Conservation (phyloP, 2,888 invertebrate species). For the Trachelus iudaicus region DNA sequence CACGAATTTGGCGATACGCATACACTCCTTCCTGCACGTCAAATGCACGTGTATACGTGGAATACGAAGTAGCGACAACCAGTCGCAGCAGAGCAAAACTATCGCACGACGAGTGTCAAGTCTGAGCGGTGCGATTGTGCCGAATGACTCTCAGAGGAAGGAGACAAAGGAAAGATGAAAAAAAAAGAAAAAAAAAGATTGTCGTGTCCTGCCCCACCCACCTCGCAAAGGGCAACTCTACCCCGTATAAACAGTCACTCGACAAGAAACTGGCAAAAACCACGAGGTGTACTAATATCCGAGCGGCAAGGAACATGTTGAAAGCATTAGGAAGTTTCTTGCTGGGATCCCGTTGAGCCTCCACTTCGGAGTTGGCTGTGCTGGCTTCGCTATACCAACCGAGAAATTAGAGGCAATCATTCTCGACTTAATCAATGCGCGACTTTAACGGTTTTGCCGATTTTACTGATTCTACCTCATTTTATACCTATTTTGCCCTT, state of each 20-base stretch:
- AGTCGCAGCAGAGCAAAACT: too few species aligned
- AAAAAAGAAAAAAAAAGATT: background rate
- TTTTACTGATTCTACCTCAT: slow-evolving; percentile 16
- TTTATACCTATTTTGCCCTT: slow-evolving; percentile 22
- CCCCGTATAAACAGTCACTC: background rate
- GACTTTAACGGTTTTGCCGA: slow-evolving; percentile 43
- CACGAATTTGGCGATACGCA: too few species aligned
- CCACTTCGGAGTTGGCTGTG: slow-evolving; percentile 10
- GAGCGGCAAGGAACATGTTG: slow-evolving; percentile 44
- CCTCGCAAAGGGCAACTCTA: background rate
- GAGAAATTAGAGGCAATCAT: slow-evolving; percentile 61
- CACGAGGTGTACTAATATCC: background rate
- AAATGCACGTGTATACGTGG: too few species aligned
- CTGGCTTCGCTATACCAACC: background rate
- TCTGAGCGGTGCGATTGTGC: too few species aligned
- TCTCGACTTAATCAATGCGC: slow-evolving; percentile 57
- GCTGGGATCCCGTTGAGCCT: slow-evolving; percentile 24
- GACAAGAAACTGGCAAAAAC: background rate
- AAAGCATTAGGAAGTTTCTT: slow-evolving; percentile 62
- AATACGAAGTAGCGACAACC: too few species aligned
- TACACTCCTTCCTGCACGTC: too few species aligned
- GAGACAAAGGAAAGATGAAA: background rate
- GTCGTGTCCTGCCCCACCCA: background rate
- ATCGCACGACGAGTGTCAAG: too few species aligned
- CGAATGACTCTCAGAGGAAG: too few species aligned